Evolutionary conservation across 1,140 invertebrate species (phyloP), one percentile per base, ranked within the genome.

Genomic region (Pseudoatta argentina): DNA sequence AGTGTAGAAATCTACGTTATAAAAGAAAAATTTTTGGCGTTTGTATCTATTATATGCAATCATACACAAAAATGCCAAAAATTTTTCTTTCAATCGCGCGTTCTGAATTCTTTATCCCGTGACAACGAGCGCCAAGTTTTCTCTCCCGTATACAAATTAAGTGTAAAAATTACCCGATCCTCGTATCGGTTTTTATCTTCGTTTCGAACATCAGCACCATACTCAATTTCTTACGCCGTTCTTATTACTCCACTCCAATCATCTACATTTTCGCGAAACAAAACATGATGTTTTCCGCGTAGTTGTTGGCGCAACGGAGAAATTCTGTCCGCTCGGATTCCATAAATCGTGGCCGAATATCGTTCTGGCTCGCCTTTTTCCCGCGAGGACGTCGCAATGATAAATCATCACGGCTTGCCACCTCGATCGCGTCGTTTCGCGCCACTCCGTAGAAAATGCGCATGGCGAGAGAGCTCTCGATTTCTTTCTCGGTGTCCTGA

Each of bases 381-480:
- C 14, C 8, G 3, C 53, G 34, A 16, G 44, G 39, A 24, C 10
- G 8, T n/a, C 24, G 18, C 18, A 14, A 30, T 39, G 24, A 83
- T 83, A 83, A 75, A 75, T 83, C 67, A 82, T 73, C 55, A n/a
- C 34, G 21, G 53, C 21, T 71, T 51, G 67, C 66, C 55, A 61
- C 24, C 67, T 82, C 55, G 66, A 69, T 81, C 79, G 77, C 48
- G 55, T 61, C 55, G 69, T 63, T 73, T 73, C 67, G 53, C 34
- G 2, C 18, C 39, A 21, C 39, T 57, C 67, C 55, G 21, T 73
- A 48, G 67, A 82, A 82, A 61, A 44, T 27, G 30, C 78, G 55
- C 34, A 18, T 7, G 48, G 24, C 6, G 18, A 18, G 6, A 2
- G 67, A 73, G 71, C 67, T 61, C 77, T 69, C 79, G 66, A 72